Base-by-base conservation (phyloP, 2,113 vertebrate genomes). In the Trematomus loennbergii region DNA sequence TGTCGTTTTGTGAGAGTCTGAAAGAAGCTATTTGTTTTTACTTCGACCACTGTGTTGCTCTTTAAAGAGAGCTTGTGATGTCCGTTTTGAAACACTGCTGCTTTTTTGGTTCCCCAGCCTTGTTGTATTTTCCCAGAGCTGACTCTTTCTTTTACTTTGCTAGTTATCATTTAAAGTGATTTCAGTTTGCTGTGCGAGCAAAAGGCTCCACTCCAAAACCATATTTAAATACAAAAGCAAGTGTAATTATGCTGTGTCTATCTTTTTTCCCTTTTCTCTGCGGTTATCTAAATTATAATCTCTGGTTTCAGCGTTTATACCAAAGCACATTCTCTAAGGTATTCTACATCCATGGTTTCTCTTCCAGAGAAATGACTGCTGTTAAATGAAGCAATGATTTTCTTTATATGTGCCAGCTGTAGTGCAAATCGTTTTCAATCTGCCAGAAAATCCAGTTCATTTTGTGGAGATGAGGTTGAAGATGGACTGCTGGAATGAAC, bases 301-400 rank as follows among this genome's bases (percentile, higher is more conserved):
- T 93, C 81, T 78, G 59, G 72, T 87, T 88, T 89, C 82, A 67
- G 75, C 36, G 4, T 86, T 84, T 72, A 72, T 58, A 85, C 80
- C 76, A 79, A 79, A 86, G 86, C 76, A 68, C 74, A 77, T 82
- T 90, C 88, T 87, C 74, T 17, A 73, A 85, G 87, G 89, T 89
- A 89, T 90, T 88, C 82, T 74, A 71, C 68, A 80, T 62, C 73
- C 60, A 74, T 75, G 81, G 78, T 78, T 87, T 86, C 85, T 87
- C 78, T 73, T 89, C 73, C 81, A 73, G 72, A 91, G 86, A 85
- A 91, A 93, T 93, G 87, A 91, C 83, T 87, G 85, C 62, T 72
- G 83, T 88, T 92, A 91, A 94, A 95, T 88, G 91, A 93, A 91
- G 84, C 87, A 85, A 85, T 80, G 82, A 84, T 87, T 89, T 88